A percentile compares a stretch with the other conserved stretches of the same genome.
Conservation (phyloP, 1,140 invertebrate genomes). For the Leptinotarsa lineolata region DNA sequence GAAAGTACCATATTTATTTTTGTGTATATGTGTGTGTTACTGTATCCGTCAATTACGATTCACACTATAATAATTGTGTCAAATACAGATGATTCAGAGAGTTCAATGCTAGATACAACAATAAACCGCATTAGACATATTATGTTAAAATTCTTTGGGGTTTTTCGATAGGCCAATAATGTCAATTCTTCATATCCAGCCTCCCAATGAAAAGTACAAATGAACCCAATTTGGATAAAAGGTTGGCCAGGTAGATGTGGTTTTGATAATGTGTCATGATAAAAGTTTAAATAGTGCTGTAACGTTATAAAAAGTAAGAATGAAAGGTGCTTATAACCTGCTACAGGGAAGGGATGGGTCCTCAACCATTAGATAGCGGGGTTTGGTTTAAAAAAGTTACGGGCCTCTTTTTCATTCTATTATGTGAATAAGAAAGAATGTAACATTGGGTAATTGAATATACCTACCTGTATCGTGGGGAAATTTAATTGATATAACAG, state of each 20-base stretch:
- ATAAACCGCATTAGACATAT: not conserved
- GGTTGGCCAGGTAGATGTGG: not conserved
- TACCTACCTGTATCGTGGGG: too few species aligned
- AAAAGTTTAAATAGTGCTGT: not conserved
- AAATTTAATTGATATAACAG: too few species aligned
- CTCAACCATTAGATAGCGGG: not conserved
- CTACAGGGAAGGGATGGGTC: not conserved
- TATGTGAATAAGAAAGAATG: too few species aligned
- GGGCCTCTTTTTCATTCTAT: not conserved
- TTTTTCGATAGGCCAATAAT: not conserved
- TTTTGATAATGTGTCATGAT: constrained; percentile 1
- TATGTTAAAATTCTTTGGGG: not conserved
- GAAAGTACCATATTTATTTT: too few species aligned
- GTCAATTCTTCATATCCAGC: not conserved
- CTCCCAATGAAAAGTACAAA: not conserved
- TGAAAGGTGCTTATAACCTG: not conserved
- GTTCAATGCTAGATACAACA: not conserved
- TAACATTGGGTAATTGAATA: too few species aligned
- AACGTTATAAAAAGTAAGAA: constrained; percentile 1
- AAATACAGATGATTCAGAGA: not conserved
- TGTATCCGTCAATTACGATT: too few species aligned
- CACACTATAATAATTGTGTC: too few species aligned
- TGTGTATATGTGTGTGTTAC: too few species aligned
- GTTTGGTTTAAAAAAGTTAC: not conserved
- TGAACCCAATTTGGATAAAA: constrained; percentile 3